phyloP scores from a whole-genome alignment of 2,113 vertebrate genomes.

The Catagonus wagneri region DNA sequence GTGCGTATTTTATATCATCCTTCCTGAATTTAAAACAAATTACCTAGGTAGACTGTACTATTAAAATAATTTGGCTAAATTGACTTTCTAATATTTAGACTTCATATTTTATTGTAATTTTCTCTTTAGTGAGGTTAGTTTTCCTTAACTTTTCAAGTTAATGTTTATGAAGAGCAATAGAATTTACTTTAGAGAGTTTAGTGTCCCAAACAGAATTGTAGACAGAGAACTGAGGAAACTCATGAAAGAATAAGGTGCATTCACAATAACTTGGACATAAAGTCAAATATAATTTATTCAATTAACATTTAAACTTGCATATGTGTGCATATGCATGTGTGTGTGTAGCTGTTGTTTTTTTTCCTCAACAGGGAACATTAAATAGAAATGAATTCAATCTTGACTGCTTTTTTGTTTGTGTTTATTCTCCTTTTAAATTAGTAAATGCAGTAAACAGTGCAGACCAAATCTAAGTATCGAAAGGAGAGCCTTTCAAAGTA shows the following conservation, averaged over 20 bases:
- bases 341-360: not conserved
- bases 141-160: slow-evolving; percentile 21
- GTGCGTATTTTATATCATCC: not conserved
- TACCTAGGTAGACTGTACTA: not conserved
- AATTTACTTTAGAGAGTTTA: slow-evolving; percentile 6
- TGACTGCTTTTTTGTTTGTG: not conserved
- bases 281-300: not conserved
- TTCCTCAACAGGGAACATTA: not conserved
- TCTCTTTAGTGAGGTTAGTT: not conserved
- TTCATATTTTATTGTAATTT: not conserved
- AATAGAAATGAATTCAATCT: not conserved
- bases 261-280: not conserved
- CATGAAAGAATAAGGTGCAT: not conserved
- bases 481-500: not conserved
- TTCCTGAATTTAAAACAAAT: slow-evolving; percentile 32
- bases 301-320: not conserved
- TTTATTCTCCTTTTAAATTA: slow-evolving; percentile 38
- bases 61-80: not conserved
- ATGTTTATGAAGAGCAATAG: slow-evolving; percentile 22
- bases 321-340: not conserved
- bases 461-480: not conserved
- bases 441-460: not conserved
- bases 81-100: slow-evolving; percentile 1
- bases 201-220: slow-evolving; percentile 10
- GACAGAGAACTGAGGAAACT: not conserved